Evolutionary conservation across 1,140 invertebrate species (phyloP).

Genomic region (Drosophila arawakana): DNA sequence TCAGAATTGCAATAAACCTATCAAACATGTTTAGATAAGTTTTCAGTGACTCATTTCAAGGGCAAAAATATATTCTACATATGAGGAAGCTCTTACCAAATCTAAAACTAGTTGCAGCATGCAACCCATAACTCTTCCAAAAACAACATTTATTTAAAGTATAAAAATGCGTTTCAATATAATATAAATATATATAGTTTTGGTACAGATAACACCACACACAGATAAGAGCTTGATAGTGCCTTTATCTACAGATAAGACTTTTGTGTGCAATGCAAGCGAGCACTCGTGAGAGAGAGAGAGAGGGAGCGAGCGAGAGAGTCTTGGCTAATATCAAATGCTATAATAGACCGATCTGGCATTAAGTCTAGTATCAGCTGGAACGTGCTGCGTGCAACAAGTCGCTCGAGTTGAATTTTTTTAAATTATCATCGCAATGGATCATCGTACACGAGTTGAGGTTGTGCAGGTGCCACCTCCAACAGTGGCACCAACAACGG

Average conservation of each 20-base stretch:
- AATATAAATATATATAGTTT: conserved; percentile 10
- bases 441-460: conserved; percentile 64
- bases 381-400: conserved; percentile 30
- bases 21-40: no score
- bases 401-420: not conserved
- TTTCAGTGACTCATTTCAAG: not conserved
- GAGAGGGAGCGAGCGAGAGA: not conserved
- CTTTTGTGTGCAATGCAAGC: not conserved
- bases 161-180: not conserved
- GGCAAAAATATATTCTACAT: not conserved
- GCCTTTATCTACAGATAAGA: conserved; percentile 44
- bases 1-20: no score
- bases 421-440: conserved; percentile 35
- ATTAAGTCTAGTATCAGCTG: conserved; percentile 29
- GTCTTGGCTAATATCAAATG: conserved; percentile 28
- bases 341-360: conserved; percentile 48
- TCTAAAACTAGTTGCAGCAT: not conserved
- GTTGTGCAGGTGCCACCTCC: conserved; percentile 63
- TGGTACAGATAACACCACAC: conserved; percentile 22
- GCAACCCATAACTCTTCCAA: not conserved
- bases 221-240: conserved; percentile 33
- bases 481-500: conserved; percentile 52
- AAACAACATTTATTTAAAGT: not conserved
- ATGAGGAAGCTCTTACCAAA: not conserved
- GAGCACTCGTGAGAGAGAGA: not conserved